A percentile compares a stretch with the other conserved stretches of the same genome.
These are phyloP conservation scores for Tachyglossus aculeatus DNA, from an alignment of 2,797 vertebrate species.

Conservation along the genomic window DNA sequence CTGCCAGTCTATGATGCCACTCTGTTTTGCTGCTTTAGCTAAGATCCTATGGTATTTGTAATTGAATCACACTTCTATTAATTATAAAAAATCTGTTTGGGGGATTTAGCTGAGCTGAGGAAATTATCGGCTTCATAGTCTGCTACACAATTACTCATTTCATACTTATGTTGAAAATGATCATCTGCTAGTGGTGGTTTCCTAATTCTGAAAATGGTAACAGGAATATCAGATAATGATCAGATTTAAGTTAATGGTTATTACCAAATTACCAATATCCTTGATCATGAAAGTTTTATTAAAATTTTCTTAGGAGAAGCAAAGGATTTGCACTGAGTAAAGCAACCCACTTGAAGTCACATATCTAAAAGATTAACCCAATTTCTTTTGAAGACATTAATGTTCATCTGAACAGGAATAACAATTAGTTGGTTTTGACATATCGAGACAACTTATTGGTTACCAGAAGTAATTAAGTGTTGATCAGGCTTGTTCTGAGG, in stretches of 20 bases:
- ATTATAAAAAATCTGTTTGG: no score
- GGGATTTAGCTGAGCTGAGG: slow-evolving; percentile 10
- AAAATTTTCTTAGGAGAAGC: slow-evolving; percentile 23
- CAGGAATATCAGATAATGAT: not conserved
- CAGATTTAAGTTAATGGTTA: slow-evolving; percentile 23
- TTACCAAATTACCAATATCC: slow-evolving; percentile 24
- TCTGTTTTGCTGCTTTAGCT: no score
- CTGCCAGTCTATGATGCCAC: no score
- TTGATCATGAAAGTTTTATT: slow-evolving; percentile 16
- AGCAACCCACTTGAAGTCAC: slow-evolving; percentile 18
- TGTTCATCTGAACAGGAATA: slow-evolving; percentile 52
- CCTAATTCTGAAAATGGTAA: slow-evolving; percentile 14
- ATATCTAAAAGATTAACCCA: slow-evolving; percentile 57
- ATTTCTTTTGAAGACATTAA: slow-evolving; percentile 61
- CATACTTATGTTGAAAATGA: slow-evolving; percentile 7
- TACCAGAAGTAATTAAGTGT: slow-evolving; percentile 71
- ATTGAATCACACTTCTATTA: no score
- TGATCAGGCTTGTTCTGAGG: slow-evolving; percentile 62
- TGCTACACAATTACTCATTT: no score
- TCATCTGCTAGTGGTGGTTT: slow-evolving; percentile 3
- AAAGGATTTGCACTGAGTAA: slow-evolving; percentile 23
- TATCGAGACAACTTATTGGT: slow-evolving; percentile 67
- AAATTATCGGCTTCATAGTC: no score
- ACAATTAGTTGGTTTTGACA: slow-evolving; percentile 66
- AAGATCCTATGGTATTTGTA: no score